A percentile compares a stretch with the other conserved stretches of the same genome.
Evolutionary conservation across 2,113 vertebrate species (phyloP).

Genomic region (Petroica traversi): DNA sequence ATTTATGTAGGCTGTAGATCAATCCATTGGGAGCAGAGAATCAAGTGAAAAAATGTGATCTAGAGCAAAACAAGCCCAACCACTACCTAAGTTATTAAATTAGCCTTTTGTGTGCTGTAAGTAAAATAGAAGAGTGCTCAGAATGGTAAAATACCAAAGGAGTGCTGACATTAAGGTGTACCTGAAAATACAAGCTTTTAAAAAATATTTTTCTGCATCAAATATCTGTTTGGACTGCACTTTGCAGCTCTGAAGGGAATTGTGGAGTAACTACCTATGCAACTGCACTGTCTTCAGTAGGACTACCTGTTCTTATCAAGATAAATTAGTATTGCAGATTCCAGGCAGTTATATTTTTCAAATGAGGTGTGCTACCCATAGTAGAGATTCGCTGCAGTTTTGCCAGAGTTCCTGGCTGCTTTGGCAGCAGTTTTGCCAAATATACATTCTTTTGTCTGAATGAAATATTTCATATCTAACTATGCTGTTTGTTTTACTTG

Average conservation of each 20-base stretch:
- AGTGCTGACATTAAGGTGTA: not conserved
- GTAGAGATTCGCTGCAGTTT: not conserved
- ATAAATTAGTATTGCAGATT: not conserved
- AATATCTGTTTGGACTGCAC: not conserved
- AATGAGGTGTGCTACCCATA: not conserved
- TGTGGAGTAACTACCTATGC: not conserved
- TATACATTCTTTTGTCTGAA: conserved; percentile 1
- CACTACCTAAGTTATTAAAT: not conserved
- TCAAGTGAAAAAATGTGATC: not conserved
- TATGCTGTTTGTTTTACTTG: conserved; percentile 8
- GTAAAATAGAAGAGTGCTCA: not conserved
- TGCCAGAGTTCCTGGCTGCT: conserved; percentile 30
- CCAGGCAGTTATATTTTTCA: conserved; percentile 1
- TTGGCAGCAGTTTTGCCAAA: conserved; percentile 31
- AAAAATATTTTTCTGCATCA: not conserved
- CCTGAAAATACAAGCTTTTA: not conserved
- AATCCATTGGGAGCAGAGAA: not conserved
- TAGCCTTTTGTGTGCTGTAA: not conserved
- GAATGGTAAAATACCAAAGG: not conserved
- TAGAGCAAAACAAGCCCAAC: not conserved
- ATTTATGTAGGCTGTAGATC: not conserved
- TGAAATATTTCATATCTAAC: conserved; percentile 33
- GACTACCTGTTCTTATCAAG: not conserved
- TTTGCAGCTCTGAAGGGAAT: not conserved
- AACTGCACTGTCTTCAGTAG: not conserved